Conservation (phyloP, 1,140 invertebrate species). For the Apis mellifera region Amel_HAv3.1 CM009935.2:5496001-5496500, state of each 20-base stretch:
- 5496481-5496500: background rate
- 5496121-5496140: conserved; percentile 69
- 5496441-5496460: background rate
- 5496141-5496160: conserved; percentile 85
- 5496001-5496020: conserved; percentile 82
- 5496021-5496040: conserved; percentile 82
- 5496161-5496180: conserved; percentile 83
- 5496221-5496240: conserved; percentile 84
- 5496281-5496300: conserved; percentile 76
- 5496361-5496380: conserved; percentile 21
- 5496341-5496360: conserved; percentile 26
- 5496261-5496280: conserved; percentile 84
- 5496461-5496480: background rate
- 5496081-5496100: conserved; percentile 66
- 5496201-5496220: conserved; percentile 85
- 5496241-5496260: conserved; percentile 89
- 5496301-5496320: conserved; percentile 70
- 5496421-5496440: background rate
- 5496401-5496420: background rate
- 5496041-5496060: conserved; percentile 86
- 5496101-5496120: conserved; percentile 44
- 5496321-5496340: conserved; percentile 13
- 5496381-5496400: conserved; percentile 11
- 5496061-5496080: conserved; percentile 83
- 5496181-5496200: conserved; percentile 92